A percentile compares a stretch with the other conserved stretches of the same genome.
Evolutionary conservation across 2,113 vertebrate species (phyloP).

Genomic region (Sander vitreus): DNA sequence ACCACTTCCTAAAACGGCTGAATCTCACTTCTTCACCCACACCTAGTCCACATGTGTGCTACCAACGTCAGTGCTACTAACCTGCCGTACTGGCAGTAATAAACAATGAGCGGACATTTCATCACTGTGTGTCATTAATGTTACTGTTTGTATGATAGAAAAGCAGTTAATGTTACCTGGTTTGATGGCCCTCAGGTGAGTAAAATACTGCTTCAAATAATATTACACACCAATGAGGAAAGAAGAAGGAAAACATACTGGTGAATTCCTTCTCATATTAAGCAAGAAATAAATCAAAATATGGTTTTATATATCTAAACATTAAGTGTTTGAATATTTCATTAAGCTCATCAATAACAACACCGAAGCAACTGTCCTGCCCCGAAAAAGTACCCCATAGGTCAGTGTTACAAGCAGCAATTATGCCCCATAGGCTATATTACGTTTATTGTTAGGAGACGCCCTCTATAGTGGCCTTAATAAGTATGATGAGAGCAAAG

Average conservation of each 20-base stretch:
- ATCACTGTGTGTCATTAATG: background rate
- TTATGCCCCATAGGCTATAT: too few relatives aligned
- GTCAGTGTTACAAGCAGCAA: too few relatives aligned
- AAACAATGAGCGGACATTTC: background rate
- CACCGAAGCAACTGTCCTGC: too few relatives aligned
- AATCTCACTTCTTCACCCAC: conserved; percentile 19
- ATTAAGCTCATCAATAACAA: too few relatives aligned
- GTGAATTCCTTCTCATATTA: background rate
- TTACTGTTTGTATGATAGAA: background rate
- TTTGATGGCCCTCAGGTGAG: background rate
- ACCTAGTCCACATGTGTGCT: accelerated
- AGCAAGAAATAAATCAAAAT: too few relatives aligned
- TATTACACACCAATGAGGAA: background rate
- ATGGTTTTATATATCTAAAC: too few relatives aligned
- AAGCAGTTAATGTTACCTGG: background rate
- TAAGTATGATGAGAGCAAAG: too few relatives aligned
- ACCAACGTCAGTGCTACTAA: accelerated
- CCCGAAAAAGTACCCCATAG: too few relatives aligned
- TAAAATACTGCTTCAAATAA: background rate
- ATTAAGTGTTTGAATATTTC: too few relatives aligned
- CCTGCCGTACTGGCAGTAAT: background rate
- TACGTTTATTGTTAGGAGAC: too few relatives aligned
- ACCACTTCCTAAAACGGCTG: background rate
- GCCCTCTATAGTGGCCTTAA: too few relatives aligned
- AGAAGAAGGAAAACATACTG: background rate